Base-by-base conservation (phyloP, 1,140 invertebrate genomes). In the Alviniconcha marisindica region DNA sequence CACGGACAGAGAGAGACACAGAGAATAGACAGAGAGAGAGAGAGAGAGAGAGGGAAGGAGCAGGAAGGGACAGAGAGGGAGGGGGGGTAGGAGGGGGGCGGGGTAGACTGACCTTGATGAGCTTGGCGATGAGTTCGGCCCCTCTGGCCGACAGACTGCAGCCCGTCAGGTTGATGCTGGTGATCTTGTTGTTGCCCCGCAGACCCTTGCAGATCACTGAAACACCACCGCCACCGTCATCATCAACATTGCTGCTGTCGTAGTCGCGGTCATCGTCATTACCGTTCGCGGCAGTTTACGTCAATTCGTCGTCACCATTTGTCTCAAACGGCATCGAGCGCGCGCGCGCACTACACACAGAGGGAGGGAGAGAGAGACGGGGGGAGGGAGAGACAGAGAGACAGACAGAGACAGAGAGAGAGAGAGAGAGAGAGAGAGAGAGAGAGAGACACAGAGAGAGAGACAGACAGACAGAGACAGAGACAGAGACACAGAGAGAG, bases 161-260 rank as follows among this genome's bases (percentile, higher is more conserved):
- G 1, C 89, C 91, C 38, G 90, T 90, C 42, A 93, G 90, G 82
- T 93, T 92, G 2, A 93, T 81, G 38, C 90, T 90, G 60, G 88
- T 91, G 60, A 93, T 88, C n/a, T 88, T 90, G 51, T 88, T 90
- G 15, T 89, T 88, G 82, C 92, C 92, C 87, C 92, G 92, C n/a
- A 93, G 86, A 5, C 89, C 92, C 79, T 90, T 90, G 84, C 92
- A 92, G 7, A 93, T 69, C 69, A 92, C 92, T 93, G 84, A 38
- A 90, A 88, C n/a, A 77, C 36, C 2, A 84, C 7, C 28, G 4
- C 1, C 28, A 36, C 18, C 1, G 5, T 69, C 33, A 69, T 69
- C 33, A 69, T 69, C 63, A 69, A 1, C 33, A 36, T 69, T 18
- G 36, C 36, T 12, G 14, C 14, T 36, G 7, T 69, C 63, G 28